Conservation (phyloP, 2,113 vertebrate genomes). For the human region GRCh38 chr4:766501-767000, state of each 20-base stretch:
- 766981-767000: background rate
- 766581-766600: slow-evolving; percentile 68
- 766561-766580: slow-evolving; percentile 73
- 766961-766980: background rate
- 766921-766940: rapidly evolving
- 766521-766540: slow-evolving; percentile 77
- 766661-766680: slow-evolving; percentile 48
- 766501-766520: slow-evolving; percentile 79
- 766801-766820: background rate
- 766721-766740: background rate
- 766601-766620: slow-evolving; percentile 68
- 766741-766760: background rate
- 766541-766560: slow-evolving; percentile 81
- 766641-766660: slow-evolving; percentile 50
- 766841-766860: background rate
- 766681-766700: slow-evolving; percentile 22
- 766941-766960: background rate
- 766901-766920: background rate
- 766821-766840: background rate
- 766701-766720: background rate
- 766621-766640: slow-evolving; percentile 23
- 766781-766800: background rate
- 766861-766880: slow-evolving; percentile 34
- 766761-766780: background rate
- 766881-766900: background rate